Conservation (phyloP, 1,140 invertebrate species). For the Drepana arcuata region DNA sequence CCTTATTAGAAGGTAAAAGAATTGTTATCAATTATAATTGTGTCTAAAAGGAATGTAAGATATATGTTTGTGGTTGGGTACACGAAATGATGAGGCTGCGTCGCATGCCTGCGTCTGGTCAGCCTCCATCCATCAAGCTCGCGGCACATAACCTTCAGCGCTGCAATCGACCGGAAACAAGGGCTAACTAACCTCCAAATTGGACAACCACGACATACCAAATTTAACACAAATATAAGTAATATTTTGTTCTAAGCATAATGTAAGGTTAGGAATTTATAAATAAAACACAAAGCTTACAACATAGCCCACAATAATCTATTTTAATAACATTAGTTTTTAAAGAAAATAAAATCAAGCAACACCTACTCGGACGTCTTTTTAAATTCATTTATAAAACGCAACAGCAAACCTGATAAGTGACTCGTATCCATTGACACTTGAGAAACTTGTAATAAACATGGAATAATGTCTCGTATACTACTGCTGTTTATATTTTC, state of each 20-base stretch:
- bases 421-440: too few relatives aligned
- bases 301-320: slow-evolving; percentile 4
- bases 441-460: too few relatives aligned
- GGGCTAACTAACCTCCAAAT: slow-evolving; percentile 22
- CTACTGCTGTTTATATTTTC: slow-evolving; percentile 11
- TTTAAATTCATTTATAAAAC: too few relatives aligned
- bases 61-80: slow-evolving; percentile 19
- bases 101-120: slow-evolving; percentile 43
- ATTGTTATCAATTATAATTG: slow-evolving; percentile 1
- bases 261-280: too few relatives aligned
- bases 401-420: too few relatives aligned
- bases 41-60: slow-evolving; percentile 9
- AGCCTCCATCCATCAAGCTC: slow-evolving; percentile 67
- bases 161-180: slow-evolving; percentile 57
- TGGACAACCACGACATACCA: slow-evolving; percentile 4
- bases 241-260: neutral
- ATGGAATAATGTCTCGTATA: too few relatives aligned
- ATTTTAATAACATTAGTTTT: neutral
- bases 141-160: slow-evolving; percentile 56
- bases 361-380: too few relatives aligned
- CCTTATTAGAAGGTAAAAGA: slow-evolving; percentile 12
- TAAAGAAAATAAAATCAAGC: slow-evolving; percentile 6
- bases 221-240: neutral
- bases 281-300: neutral
- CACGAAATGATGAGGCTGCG: slow-evolving; percentile 42